These are phyloP conservation scores for Apamea epomidion DNA, from an alignment of 2,888 invertebrate genomes.

Conservation along the genomic window DNA sequence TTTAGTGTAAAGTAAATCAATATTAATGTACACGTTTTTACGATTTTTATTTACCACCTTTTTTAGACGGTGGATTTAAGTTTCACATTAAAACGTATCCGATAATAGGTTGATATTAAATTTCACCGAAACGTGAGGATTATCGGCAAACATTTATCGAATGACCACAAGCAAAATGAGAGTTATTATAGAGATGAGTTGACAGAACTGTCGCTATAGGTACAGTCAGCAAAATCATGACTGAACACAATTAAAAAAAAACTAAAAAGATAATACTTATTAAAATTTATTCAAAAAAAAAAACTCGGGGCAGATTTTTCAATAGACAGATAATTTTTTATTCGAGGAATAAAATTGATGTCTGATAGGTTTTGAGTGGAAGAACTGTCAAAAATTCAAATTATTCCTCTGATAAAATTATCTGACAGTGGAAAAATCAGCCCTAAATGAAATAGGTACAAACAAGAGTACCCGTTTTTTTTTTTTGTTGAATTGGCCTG, in stretches of 20 bases:
- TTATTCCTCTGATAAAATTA: too few relatives aligned
- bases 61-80: neutral
- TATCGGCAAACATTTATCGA: conserved; percentile 32
- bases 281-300: neutral
- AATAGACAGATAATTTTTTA: too few relatives aligned
- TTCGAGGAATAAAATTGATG: too few relatives aligned
- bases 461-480: too few relatives aligned
- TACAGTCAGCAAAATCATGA: conserved; percentile 3
- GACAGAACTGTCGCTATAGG: conserved; percentile 14
- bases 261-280: neutral
- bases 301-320: too few relatives aligned
- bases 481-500: too few relatives aligned
- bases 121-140: conserved; percentile 19
- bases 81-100: neutral
- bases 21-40: neutral
- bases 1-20: neutral
- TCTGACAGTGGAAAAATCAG: too few relatives aligned
- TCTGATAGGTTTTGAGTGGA: too few relatives aligned
- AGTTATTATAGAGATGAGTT: conserved; percentile 37
- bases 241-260: neutral
- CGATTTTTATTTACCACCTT: neutral
- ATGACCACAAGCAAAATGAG: conserved; percentile 21
- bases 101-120: neutral
- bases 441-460: too few relatives aligned
- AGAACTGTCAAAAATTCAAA: too few relatives aligned